These are phyloP conservation scores for Rhagophthalmus giganteus DNA, from an alignment of 2,888 invertebrate genomes.

Conservation along the genomic window DNA sequence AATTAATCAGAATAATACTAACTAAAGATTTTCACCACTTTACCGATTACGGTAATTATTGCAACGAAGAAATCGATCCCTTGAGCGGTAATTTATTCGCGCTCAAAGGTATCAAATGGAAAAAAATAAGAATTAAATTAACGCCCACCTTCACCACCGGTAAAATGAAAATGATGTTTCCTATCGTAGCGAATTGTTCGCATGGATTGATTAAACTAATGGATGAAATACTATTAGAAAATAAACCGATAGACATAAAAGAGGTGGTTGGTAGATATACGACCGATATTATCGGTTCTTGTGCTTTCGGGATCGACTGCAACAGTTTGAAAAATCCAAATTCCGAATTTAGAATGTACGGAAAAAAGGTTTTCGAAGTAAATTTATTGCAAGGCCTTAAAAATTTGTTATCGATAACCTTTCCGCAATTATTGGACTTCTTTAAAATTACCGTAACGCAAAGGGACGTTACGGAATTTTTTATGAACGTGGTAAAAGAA, in stretches of 20 bases:
- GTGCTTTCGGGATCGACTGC: constrained; percentile 63
- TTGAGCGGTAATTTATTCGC: constrained; percentile 60
- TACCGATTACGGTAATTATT: constrained; percentile 62
- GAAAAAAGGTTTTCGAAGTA: constrained; percentile 26
- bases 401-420: constrained; percentile 11
- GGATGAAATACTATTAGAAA: background rate
- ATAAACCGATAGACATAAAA: constrained; percentile 37
- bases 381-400: constrained; percentile 16
- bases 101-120: constrained; percentile 61
- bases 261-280: constrained; percentile 60
- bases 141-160: constrained; percentile 35
- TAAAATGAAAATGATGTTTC: constrained; percentile 36
- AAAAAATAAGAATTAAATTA: constrained; percentile 54
- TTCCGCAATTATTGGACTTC: constrained; percentile 33
- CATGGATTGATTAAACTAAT: constrained; percentile 19
- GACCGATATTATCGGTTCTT: constrained; percentile 62
- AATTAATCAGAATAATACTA: constrained; percentile 51
- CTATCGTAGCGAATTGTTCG: constrained; percentile 19
- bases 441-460: constrained; percentile 36
- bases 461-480: constrained; percentile 50
- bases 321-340: constrained; percentile 60
- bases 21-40: constrained; percentile 63
- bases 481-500: constrained; percentile 51
- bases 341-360: constrained; percentile 54
- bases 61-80: constrained; percentile 60